Evolutionary conservation across 2,113 vertebrate species (phyloP).

Genomic region (Saguinus imperator): DNA sequence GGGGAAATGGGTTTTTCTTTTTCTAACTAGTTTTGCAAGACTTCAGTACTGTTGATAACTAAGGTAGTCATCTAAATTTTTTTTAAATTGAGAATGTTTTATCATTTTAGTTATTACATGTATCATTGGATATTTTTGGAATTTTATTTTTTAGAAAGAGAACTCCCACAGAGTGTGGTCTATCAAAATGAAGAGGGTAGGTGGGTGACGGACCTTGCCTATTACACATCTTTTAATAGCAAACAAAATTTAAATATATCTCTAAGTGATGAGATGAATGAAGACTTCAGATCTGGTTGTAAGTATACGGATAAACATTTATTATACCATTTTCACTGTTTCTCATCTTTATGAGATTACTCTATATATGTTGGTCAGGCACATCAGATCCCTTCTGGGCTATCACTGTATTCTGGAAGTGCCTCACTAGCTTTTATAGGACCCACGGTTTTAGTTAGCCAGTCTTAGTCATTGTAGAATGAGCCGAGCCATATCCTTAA

Average conservation of each 20-base stretch:
- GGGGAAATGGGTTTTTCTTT: conserved; percentile 27
- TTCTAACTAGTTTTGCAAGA: not conserved
- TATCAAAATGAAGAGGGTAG: conserved; percentile 97
- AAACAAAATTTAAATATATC: conserved; percentile 81
- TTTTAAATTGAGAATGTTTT: not conserved
- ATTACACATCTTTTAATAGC: conserved; percentile 94
- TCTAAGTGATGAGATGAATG: conserved; percentile 78
- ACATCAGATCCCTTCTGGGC: not conserved
- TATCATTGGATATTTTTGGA: conserved; percentile 41
- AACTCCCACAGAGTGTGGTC: conserved; percentile 86
- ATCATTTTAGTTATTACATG: not conserved
- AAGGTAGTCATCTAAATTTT: not conserved
- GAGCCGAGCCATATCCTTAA: not conserved
- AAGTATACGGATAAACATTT: conserved; percentile 75
- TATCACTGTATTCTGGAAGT: not conserved
- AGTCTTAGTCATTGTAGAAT: not conserved
- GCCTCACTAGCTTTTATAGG: not conserved
- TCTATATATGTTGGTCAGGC: not conserved
- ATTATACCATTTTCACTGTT: not conserved
- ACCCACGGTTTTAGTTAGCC: not conserved
- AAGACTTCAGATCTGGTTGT: conserved; percentile 92
- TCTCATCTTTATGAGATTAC: not conserved
- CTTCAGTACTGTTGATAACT: not conserved
- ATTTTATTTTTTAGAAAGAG: conserved; percentile 80
- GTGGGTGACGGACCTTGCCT: conserved; percentile 98